These are phyloP conservation scores for Aphodius sticticus DNA, from an alignment of 2,888 invertebrate species.

Conservation along the genomic window DNA sequence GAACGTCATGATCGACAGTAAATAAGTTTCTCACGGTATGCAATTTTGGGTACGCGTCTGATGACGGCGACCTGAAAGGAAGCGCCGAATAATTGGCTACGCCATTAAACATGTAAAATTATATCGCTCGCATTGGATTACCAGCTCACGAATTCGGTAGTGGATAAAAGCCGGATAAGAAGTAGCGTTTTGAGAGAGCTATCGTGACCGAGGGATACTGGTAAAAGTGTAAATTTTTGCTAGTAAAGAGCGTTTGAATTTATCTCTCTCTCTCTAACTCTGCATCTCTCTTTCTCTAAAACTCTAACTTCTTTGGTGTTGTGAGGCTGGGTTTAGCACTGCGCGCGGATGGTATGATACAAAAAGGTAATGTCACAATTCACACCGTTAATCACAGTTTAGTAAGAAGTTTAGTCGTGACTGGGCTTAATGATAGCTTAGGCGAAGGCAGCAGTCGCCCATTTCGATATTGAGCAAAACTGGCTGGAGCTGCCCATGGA, in stretches of 20 bases:
- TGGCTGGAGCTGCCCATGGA: conserved; percentile 28
- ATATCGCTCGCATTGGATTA: not conserved
- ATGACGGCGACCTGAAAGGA: not conserved
- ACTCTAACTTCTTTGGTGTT: conserved; percentile 16
- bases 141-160: not conserved
- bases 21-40: not conserved
- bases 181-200: not conserved
- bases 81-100: not conserved
- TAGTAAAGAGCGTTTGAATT: conserved; percentile 13
- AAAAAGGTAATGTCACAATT: conserved; percentile 53
- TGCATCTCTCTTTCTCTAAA: not conserved
- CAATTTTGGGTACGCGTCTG: not conserved
- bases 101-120: not conserved
- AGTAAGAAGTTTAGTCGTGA: conserved; percentile 53
- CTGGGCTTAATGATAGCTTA: conserved; percentile 53
- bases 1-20: not conserved
- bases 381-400: conserved; percentile 53
- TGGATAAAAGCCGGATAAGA: not conserved
- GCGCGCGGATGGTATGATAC: conserved; percentile 47
- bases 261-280: not conserved
- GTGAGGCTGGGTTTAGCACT: conserved; percentile 27
- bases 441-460: conserved; percentile 48
- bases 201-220: conserved; percentile 19
- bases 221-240: conserved; percentile 30
- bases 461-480: conserved; percentile 43